These are phyloP conservation scores for Oscheius sp. DNA, from an alignment of 2,888 invertebrate genomes.

Conservation along the genomic window DNA sequence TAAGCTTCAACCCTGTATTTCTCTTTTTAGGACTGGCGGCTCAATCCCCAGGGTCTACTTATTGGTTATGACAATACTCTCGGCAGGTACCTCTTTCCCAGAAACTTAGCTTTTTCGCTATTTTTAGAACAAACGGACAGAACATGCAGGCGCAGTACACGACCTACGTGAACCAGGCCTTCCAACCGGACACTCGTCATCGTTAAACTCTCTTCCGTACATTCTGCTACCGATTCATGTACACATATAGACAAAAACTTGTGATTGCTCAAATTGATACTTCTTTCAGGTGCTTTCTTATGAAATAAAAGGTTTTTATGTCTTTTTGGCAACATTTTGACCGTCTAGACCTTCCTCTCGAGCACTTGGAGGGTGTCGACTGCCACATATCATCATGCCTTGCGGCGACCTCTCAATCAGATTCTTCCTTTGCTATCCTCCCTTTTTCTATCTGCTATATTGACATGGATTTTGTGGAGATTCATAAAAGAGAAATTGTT, in stretches of 20 bases:
- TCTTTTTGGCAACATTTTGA: too few species aligned
- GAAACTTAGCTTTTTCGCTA: not conserved
- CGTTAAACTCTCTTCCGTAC: too few species aligned
- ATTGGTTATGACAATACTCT: constrained; percentile 60
- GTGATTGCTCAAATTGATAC: too few species aligned
- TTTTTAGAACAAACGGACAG: constrained; percentile 14
- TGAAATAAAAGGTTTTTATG: too few species aligned
- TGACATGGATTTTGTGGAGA: not conserved
- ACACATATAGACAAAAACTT: too few species aligned
- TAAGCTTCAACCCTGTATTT: too few species aligned
- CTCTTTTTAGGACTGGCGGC: constrained; percentile 47
- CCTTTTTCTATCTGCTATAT: constrained; percentile 10
- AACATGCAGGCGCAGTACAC: constrained; percentile 25
- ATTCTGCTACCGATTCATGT: too few species aligned
- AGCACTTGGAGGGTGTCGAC: not conserved
- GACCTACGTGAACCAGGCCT: constrained; percentile 27
- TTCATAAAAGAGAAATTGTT: constrained; percentile 13
- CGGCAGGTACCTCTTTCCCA: constrained; percentile 40
- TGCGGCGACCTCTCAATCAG: constrained; percentile 36
- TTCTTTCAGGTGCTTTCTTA: too few species aligned
- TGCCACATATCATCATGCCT: constrained; percentile 35
- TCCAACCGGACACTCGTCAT: constrained; percentile 7
- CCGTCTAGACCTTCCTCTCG: too few species aligned
- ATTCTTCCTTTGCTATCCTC: constrained; percentile 14
- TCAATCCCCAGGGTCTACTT: constrained; percentile 52